A percentile compares a stretch with the other conserved stretches of the same genome.
phyloP scores from a whole-genome alignment of 1,140 invertebrate species.

The Diorhabda sublineata region DNA sequence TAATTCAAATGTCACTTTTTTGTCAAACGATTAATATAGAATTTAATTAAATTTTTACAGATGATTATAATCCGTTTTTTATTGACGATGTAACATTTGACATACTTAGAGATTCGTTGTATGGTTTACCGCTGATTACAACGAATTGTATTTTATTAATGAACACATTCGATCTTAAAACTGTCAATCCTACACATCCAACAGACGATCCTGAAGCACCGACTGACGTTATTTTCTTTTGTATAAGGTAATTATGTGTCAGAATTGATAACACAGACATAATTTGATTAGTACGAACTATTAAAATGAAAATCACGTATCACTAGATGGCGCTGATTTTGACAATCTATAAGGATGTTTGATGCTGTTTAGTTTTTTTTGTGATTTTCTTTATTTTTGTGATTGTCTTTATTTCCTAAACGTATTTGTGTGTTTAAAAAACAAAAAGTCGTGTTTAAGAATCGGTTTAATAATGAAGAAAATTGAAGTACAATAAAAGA shows the following conservation, averaged over 20 bases:
- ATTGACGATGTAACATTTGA: neutral
- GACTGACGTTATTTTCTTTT: conserved; percentile 16
- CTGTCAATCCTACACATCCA: conserved; percentile 15
- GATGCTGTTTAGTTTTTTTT: no score
- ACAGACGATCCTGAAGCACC: neutral
- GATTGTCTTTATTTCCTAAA: no score
- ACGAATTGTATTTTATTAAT: conserved; percentile 11
- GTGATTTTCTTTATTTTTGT: no score
- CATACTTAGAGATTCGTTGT: conserved; percentile 4
- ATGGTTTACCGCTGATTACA: neutral
- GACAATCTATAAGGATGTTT: no score
- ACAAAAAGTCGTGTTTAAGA: no score
- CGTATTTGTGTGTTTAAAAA: no score
- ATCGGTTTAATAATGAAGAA: no score
- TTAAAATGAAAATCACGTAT: no score
- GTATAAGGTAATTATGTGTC: neutral
- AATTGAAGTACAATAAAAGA: no score
- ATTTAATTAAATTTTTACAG: conserved; percentile 6
- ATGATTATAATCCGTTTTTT: conserved; percentile 7
- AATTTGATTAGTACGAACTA: no score
- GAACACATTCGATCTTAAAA: conserved; percentile 7
- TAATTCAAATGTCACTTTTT: neutral
- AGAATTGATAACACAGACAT: no score
- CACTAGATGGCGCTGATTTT: no score
- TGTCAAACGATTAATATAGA: neutral